Base-by-base conservation (phyloP, 2,888 invertebrate genomes). In the Drosophila flavopinicola region DNA sequence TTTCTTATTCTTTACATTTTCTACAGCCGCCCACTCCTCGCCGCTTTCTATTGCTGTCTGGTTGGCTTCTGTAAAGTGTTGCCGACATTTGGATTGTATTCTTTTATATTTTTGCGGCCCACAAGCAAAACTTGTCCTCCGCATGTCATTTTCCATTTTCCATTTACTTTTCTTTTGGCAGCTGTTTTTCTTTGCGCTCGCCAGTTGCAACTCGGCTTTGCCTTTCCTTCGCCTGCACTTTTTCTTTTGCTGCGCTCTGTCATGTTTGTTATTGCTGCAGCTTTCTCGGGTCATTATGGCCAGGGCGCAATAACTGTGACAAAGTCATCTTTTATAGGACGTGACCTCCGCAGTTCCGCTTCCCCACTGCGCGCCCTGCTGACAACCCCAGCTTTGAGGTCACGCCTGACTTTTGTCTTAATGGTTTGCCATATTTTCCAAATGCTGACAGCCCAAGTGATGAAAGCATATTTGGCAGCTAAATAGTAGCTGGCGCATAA, bases 251-350 rank as follows among this genome's bases (percentile, higher is more conserved):
- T 38, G 54, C 39, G 42, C 41, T 29, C 51, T 53, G 56, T 51
- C 48, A 48, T 25, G 42, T 54, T 66, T 53, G 33, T 42, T 56
- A 6, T 42, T 32, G 58, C 15, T 60, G 59, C 65, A 59, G 73
- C 73, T 78, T 78, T 78, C 83, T 72, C 47, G 39, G 76, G 79
- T 79, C 76, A 73, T 78, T 78, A 78, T 83, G 75, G 76, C 69
- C 58, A 69, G 66, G 67, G 57, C 76, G 79, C 83, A 83, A 83
- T 78, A 78, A 75, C 83, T 73, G 83, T 73, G 73, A 78, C 78
- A 83, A 78, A 78, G 78, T 83, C 78, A 76, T 78, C 76, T 58
- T 69, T 63, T 66, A 57, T 70, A 33, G 54, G 20, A 64, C 58
- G 68, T 57, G 68, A 52, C 49, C 63, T 25, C 37, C 30, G 51